Evolutionary conservation across 2,797 vertebrate species (phyloP).

Genomic region (Liparis tanakae): DNA sequence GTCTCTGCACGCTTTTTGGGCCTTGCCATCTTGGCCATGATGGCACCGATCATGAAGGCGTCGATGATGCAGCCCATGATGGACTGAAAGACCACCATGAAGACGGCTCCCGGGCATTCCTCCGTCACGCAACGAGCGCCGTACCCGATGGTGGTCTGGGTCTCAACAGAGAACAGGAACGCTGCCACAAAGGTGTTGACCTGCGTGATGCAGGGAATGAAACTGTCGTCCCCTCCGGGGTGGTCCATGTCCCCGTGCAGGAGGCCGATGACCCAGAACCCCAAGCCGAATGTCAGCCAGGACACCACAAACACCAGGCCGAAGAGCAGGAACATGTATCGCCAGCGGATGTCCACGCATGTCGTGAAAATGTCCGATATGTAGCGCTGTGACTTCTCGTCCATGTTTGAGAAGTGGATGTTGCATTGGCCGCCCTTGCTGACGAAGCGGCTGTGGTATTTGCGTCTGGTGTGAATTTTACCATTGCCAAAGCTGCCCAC

Average conservation of each 20-base stretch:
- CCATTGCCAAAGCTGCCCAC: conserved; percentile 93
- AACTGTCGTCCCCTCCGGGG: conserved; percentile 66
- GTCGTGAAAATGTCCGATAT: conserved; percentile 98
- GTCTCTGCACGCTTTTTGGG: conserved; percentile 96
- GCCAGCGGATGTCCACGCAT: conserved; percentile 96
- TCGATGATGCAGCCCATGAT: conserved; percentile 97
- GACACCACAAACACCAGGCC: conserved; percentile 91
- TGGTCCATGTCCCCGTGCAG: conserved; percentile 92
- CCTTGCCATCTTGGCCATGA: conserved; percentile 98
- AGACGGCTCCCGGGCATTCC: conserved; percentile 92
- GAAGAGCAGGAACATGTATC: conserved; percentile 95
- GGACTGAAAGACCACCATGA: conserved; percentile 96
- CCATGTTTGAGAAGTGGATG: conserved; percentile 95
- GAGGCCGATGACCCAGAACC: conserved; percentile 92
- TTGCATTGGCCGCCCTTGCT: conserved; percentile 96
- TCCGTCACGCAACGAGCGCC: conserved; percentile 95
- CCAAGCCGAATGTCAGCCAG: conserved; percentile 92
- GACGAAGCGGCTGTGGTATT: conserved; percentile 91
- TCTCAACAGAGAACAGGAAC: conserved; percentile 96
- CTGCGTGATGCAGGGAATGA: conserved; percentile 91
- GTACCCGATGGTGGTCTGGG: conserved; percentile 96
- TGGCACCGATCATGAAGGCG: conserved; percentile 97
- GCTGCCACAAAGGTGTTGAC: conserved; percentile 94
- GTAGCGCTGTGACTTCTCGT: conserved; percentile 94
- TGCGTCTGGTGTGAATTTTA: conserved; percentile 92